Evolutionary conservation across 2,113 vertebrate species (phyloP), one percentile per base, ranked within the genome.

Genomic region (Beaufortia kweichowensis): DNA sequence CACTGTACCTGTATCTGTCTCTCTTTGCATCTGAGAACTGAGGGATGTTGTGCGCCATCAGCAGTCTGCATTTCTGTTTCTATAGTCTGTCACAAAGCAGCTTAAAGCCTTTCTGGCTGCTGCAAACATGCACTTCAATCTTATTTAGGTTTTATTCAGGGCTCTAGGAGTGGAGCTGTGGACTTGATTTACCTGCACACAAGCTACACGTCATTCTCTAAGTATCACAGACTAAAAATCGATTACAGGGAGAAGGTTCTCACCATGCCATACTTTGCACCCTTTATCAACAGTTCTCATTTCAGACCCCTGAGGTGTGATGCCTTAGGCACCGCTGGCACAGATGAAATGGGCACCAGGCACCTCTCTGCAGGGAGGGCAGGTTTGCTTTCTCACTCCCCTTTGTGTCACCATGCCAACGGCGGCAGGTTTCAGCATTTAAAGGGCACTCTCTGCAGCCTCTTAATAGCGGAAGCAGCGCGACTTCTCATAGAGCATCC

Each of bases 391-490:
- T 76, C 65, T 70, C 55, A 2, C 59, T 75, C 69, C 62, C 68
- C 80, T 35, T 77, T 50, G 81, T 57, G 86, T 91, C 88, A 50
- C 89, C 90, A 91, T 91, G 90, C 90, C 90, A 88, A 91, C 87
- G 85, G 89, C 86, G 85, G 85, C 87, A 88, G 86, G 84, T 87
- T 88, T 87, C 89, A 87, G 82, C 87, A 83, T 89, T 89, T 87
- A 90, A 91, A 92, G 86, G 87, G 83, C 87, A 88, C 61, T 74
- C 66, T 82, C 78, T 79, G 1, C 86, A 88, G 85, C 83, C 84
- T 84, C 72, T 75, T 60, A 62, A 79, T 81, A 71, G 83, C 84
- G 84, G 85, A 82, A 88, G 62, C 72, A 55, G 63, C 50, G 12
- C 6, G 23, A 46, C 21, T n/a, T n/a, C 19, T 53, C 48, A 53